Evolutionary conservation across 2,113 vertebrate species (phyloP).

Genomic region (Salminus brasiliensis): DNA sequence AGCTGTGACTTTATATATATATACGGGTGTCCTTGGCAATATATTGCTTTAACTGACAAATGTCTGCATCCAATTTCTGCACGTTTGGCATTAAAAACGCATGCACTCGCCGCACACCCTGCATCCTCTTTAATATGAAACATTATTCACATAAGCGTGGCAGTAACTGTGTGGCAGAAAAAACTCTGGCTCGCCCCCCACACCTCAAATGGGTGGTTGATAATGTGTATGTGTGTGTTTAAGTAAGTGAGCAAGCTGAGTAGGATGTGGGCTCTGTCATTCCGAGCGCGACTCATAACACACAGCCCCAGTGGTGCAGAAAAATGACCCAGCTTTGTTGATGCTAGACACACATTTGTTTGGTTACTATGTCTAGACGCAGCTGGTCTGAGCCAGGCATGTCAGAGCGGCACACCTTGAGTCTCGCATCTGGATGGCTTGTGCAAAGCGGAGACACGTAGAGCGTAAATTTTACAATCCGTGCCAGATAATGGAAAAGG

Average conservation of each 20-base stretch:
- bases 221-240: conserved; percentile 42
- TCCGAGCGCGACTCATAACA: conserved; percentile 29
- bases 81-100: conserved; percentile 13
- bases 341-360: conserved; percentile 74
- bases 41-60: conserved; percentile 8
- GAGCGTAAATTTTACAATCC: conserved; percentile 72
- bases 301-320: background rate
- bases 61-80: background rate
- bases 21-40: background rate
- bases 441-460: conserved; percentile 77
- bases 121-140: conserved; percentile 1
- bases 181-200: background rate
- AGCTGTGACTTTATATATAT: conserved; percentile 3
- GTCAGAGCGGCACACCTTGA: conserved; percentile 79
- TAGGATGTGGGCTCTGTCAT: conserved; percentile 29
- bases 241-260: conserved; percentile 8
- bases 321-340: conserved; percentile 63
- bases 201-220: conserved; percentile 38
- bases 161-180: background rate
- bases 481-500: too few relatives aligned
- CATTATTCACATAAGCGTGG: background rate
- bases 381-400: conserved; percentile 56
- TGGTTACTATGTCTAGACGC: conserved; percentile 82
- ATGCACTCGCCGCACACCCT: background rate
- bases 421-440: conserved; percentile 48